phyloP scores from a whole-genome alignment of 2,888 invertebrate species.

The Melanostoma scalare region DNA sequence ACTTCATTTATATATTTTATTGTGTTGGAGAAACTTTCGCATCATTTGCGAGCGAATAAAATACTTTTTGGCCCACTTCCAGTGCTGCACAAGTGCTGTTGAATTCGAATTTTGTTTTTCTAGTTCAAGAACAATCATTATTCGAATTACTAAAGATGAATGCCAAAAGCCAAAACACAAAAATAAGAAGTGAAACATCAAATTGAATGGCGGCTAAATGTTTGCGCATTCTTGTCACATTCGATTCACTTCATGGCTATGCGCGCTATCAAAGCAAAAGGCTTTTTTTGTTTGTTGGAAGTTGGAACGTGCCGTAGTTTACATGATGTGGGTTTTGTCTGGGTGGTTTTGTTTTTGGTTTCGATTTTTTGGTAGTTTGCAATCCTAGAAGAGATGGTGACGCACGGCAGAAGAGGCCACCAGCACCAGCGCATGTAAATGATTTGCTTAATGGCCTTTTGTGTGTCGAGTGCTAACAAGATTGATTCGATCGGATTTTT shows the following conservation, averaged over 20 bases:
- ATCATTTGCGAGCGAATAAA: constrained; percentile 37
- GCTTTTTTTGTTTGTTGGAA: neutral
- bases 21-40: constrained; percentile 9
- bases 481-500: constrained; percentile 37
- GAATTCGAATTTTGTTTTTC: constrained; percentile 34
- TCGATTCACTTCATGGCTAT: constrained; percentile 40
- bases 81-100: constrained; percentile 34
- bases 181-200: constrained; percentile 40
- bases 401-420: constrained; percentile 22
- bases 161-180: constrained; percentile 16
- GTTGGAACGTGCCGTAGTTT: neutral
- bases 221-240: constrained; percentile 60
- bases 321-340: neutral
- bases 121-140: constrained; percentile 60
- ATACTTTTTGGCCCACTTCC: constrained; percentile 50
- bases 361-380: neutral
- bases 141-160: constrained; percentile 60
- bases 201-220: constrained; percentile 52
- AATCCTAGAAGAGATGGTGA: constrained; percentile 2
- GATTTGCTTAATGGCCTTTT: constrained; percentile 40
- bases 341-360: neutral
- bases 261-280: constrained; percentile 10
- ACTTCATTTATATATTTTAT: constrained; percentile 34
- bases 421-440: neutral
- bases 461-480: neutral